Conservation (phyloP, 2,797 vertebrate genomes). For the Chelidonichthys spinosus region DNA sequence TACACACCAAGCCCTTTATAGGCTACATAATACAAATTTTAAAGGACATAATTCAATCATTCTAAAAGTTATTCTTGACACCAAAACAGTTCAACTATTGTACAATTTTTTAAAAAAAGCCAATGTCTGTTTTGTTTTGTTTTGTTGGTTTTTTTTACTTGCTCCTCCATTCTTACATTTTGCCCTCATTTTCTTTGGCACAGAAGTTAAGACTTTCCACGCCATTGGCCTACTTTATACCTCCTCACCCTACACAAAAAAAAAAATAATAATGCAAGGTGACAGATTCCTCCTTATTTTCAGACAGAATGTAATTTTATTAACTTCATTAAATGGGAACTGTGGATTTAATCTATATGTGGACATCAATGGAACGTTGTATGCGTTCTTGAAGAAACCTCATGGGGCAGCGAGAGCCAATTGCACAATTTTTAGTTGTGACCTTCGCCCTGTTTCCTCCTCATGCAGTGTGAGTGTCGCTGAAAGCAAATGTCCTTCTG, state of each 20-base stretch:
- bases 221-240: slow-evolving; percentile 75
- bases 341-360: slow-evolving; percentile 29
- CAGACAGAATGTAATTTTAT: slow-evolving; percentile 37
- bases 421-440: slow-evolving; percentile 33
- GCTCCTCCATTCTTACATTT: slow-evolving; percentile 63
- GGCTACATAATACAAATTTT: slow-evolving; percentile 3
- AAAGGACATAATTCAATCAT: background rate
- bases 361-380: background rate
- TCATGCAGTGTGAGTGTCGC: slow-evolving; percentile 53
- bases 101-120: slow-evolving; percentile 2
- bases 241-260: slow-evolving; percentile 28
- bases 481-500: slow-evolving; percentile 64
- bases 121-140: slow-evolving; percentile 16
- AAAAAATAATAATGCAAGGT: slow-evolving; percentile 39
- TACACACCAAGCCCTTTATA: background rate
- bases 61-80: slow-evolving; percentile 7
- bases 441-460: slow-evolving; percentile 62
- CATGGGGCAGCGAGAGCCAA: slow-evolving; percentile 23
- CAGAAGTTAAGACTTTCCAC: slow-evolving; percentile 63
- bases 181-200: slow-evolving; percentile 75
- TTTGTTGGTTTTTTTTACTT: background rate
- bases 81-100: background rate
- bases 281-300: slow-evolving; percentile 51
- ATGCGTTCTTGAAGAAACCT: slow-evolving; percentile 30
- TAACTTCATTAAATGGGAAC: slow-evolving; percentile 12